A percentile compares a stretch with the other conserved stretches of the same genome.
Conservation (phyloP, 2,888 invertebrate species). For the Aleiodes leptofemur region DNA sequence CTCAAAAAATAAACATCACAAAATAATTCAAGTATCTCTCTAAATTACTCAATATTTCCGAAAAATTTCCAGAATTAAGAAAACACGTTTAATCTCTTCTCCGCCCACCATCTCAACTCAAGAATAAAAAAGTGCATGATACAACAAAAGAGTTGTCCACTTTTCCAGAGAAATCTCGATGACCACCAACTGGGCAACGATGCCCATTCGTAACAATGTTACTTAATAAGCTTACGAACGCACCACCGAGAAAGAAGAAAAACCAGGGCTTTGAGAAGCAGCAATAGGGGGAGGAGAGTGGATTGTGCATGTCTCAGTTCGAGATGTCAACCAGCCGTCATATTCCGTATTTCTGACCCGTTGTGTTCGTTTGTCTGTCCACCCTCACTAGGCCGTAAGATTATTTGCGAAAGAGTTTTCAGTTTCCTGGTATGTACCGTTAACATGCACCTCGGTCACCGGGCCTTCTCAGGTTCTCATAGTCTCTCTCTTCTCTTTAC, state of each 20-base stretch:
- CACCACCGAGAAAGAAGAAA: conserved; percentile 67
- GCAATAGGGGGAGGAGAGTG: conserved; percentile 31
- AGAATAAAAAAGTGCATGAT: conserved; percentile 38
- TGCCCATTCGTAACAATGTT: conserved; percentile 68
- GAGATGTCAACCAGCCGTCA: conserved; percentile 63
- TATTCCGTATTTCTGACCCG: conserved; percentile 68
- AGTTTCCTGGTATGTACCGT: conserved; percentile 60
- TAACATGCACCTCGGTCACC: conserved; percentile 47
- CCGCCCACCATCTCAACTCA: conserved; percentile 35
- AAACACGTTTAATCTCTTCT: conserved; percentile 25
- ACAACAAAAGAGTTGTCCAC: conserved; percentile 49
- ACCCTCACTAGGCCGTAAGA: conserved; percentile 54
- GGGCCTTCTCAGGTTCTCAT: conserved; percentile 5
- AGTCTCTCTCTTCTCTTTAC: not conserved
- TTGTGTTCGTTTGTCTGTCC: conserved; percentile 47
- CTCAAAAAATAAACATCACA: too few species aligned
- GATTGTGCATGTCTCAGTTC: conserved; percentile 35
- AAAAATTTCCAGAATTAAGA: conserved; percentile 6
- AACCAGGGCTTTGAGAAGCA: conserved; percentile 44
- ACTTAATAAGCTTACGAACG: conserved; percentile 75
- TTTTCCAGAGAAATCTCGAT: conserved; percentile 48
- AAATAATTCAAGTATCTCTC: too few species aligned
- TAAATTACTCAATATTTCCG: not conserved
- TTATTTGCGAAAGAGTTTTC: conserved; percentile 72
- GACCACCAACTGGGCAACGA: conserved; percentile 62